These are phyloP conservation scores for Aspidapion aeneum DNA, from an alignment of 2,888 invertebrate genomes.

Conservation along the genomic window DNA sequence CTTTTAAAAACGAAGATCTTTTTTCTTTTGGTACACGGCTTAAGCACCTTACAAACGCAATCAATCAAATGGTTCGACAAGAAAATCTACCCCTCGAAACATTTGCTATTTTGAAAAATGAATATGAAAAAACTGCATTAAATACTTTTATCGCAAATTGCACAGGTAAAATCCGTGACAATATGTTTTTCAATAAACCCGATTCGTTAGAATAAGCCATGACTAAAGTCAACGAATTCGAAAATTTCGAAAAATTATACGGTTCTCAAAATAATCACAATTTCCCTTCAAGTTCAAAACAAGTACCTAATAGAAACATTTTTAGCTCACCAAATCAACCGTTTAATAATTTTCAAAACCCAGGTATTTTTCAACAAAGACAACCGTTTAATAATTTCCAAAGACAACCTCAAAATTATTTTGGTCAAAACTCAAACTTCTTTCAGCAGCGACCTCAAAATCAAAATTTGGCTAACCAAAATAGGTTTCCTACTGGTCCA, in stretches of 20 bases:
- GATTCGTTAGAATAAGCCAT: conserved; percentile 6
- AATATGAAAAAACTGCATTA: background rate
- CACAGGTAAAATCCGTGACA: background rate
- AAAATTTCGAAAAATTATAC: conserved; percentile 4
- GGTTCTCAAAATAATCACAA: background rate
- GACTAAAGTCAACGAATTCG: conserved; percentile 3
- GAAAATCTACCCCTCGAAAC: background rate
- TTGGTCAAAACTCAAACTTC: too few species aligned
- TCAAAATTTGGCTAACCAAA: too few species aligned
- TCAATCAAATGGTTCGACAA: background rate
- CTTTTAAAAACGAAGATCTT: background rate
- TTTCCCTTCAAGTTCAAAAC: too few species aligned
- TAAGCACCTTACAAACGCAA: background rate
- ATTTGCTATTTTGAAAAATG: background rate
- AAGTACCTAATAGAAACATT: too few species aligned
- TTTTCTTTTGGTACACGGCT: background rate
- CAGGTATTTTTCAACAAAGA: too few species aligned
- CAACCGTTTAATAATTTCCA: too few species aligned
- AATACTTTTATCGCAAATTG: background rate
- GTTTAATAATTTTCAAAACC: too few species aligned
- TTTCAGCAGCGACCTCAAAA: too few species aligned
- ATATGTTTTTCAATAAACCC: conserved; percentile 9
- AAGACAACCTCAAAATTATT: too few species aligned
- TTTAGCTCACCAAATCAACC: too few species aligned
- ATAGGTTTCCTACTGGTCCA: too few species aligned